Conservation (phyloP, 2,888 invertebrate species). For the Chirona hameri region DNA sequence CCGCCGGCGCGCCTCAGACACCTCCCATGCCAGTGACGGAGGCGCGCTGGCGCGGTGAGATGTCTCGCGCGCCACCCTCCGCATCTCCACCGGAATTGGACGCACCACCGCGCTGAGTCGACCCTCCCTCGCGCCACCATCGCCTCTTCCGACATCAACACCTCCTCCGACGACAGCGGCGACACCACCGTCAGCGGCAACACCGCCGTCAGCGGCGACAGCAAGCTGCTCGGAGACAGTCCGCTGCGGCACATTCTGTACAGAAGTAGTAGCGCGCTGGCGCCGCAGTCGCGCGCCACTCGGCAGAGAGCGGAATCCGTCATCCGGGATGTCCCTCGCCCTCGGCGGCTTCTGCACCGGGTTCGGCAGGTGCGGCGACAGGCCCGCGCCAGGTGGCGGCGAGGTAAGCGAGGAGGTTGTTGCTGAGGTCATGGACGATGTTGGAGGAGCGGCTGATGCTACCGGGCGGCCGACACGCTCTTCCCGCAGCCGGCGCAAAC, state of each 20-base stretch:
- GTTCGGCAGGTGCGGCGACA: background rate
- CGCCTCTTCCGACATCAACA: too few relatives aligned
- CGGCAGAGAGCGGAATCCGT: background rate
- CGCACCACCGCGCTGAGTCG: background rate
- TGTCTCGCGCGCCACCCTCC: background rate
- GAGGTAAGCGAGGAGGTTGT: too few relatives aligned
- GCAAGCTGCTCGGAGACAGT: background rate
- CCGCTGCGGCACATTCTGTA: background rate
- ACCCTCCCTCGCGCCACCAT: background rate
- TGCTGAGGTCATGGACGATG: background rate
- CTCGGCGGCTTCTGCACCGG: conserved; percentile 3
- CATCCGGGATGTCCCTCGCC: background rate
- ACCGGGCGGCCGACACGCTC: background rate
- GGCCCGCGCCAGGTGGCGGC: background rate
- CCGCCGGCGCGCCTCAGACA: background rate
- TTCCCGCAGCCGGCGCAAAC: background rate
- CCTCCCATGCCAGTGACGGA: background rate
- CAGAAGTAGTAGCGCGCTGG: background rate
- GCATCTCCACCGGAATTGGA: background rate
- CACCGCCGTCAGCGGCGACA: too few relatives aligned
- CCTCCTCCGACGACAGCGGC: too few relatives aligned
- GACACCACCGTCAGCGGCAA: too few relatives aligned
- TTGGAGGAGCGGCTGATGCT: background rate
- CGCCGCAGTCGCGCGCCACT: background rate
- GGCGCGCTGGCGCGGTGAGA: background rate